These are phyloP conservation scores for Meandrina meandrites DNA, from an alignment of 92 coral and sea anemone genomes.

Conservation along the genomic window DNA sequence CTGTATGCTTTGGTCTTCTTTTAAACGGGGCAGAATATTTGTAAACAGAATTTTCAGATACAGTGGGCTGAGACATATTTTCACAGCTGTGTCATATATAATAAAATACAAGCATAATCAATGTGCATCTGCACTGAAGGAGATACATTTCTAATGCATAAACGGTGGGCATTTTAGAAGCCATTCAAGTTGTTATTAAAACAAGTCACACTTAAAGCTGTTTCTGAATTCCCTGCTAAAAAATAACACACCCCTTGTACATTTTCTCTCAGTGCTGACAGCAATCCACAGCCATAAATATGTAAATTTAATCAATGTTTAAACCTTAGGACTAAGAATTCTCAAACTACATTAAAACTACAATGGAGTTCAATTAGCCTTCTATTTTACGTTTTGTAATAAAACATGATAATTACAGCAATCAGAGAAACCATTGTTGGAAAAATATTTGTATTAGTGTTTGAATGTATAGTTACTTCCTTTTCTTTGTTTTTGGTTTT, in stretches of 20 bases:
- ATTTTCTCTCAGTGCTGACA: too few relatives aligned
- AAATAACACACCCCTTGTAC: too few relatives aligned
- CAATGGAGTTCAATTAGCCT: slow-evolving; percentile 4
- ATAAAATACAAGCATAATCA: too few relatives aligned
- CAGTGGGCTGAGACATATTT: not conserved
- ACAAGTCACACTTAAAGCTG: too few relatives aligned
- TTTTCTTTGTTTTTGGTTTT: not conserved
- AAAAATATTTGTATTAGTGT: not conserved
- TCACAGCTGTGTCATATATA: not conserved
- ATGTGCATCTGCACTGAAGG: not conserved
- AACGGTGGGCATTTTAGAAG: not conserved
- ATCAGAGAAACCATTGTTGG: slow-evolving; percentile 8
- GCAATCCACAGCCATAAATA: too few relatives aligned
- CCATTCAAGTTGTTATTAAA: not conserved
- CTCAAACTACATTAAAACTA: not conserved
- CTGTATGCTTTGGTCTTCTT: too few relatives aligned
- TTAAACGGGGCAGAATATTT: not conserved
- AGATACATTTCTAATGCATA: not conserved
- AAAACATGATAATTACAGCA: slow-evolving; percentile 10
- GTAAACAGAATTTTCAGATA: not conserved
- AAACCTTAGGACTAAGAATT: too few relatives aligned
- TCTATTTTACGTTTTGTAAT: not conserved
- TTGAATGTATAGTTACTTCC: not conserved
- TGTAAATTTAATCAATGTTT: too few relatives aligned
- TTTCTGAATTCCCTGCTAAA: not conserved